A percentile compares a stretch with the other conserved stretches of the same genome.
Evolutionary conservation across 2,797 vertebrate genomes (phyloP).

Genomic region (Numenius phaeopus): DNA sequence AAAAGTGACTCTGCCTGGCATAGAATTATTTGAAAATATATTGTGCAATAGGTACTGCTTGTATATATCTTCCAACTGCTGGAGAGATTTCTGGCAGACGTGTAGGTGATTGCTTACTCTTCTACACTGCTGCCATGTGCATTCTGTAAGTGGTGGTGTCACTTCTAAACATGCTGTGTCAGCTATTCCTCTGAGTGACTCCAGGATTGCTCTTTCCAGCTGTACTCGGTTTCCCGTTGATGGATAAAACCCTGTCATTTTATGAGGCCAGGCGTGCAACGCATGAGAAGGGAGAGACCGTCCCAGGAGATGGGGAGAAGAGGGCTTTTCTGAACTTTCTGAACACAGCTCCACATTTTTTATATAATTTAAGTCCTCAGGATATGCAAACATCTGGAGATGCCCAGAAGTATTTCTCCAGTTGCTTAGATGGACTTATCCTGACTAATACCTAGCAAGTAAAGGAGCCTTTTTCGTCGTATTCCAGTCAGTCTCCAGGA

Average conservation of each 20-base stretch:
- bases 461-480: neutral
- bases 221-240: fast-evolving
- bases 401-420: neutral
- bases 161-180: neutral
- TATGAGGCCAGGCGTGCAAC: neutral
- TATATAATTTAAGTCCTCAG: neutral
- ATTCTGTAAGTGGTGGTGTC: neutral
- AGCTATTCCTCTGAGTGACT: neutral
- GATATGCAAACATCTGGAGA: neutral
- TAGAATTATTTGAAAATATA: neutral
- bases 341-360: neutral
- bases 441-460: neutral
- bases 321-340: neutral
- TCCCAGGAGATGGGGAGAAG: neutral
- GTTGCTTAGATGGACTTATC: neutral
- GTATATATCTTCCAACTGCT: neutral
- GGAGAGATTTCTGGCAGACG: neutral
- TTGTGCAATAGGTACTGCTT: neutral
- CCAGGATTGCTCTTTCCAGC: neutral
- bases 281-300: neutral
- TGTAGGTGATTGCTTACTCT: neutral
- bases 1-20: neutral
- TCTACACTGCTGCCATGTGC: fast-evolving
- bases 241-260: neutral
- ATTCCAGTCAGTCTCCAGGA: neutral